Evolutionary conservation across 2,888 invertebrate genomes (phyloP).

Genomic region (Acanthosoma haemorrhoidale): DNA sequence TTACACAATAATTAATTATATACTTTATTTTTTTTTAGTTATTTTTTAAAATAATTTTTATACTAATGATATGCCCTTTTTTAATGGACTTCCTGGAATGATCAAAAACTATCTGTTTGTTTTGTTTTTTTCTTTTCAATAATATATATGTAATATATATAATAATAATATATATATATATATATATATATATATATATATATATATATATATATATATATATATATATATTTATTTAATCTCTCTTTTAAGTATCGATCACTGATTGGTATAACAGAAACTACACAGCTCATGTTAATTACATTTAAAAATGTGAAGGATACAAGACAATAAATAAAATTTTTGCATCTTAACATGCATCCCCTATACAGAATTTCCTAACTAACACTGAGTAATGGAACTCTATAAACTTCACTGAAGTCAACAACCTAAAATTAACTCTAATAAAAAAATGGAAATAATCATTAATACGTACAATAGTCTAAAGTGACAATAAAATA

Average conservation of each 20-base stretch:
- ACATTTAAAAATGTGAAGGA: constrained; percentile 17
- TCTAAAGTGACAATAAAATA: background rate
- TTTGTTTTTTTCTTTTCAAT: background rate
- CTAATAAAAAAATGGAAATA: background rate
- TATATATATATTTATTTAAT: background rate
- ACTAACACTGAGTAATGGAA: background rate
- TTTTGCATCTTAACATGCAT: background rate
- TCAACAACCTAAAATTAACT: constrained; percentile 24
- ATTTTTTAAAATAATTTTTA: background rate
- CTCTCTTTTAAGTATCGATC: background rate
- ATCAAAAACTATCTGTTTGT: constrained; percentile 19
- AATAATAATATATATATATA: too few relatives aligned
- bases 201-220: too few relatives aligned
- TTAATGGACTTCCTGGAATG: constrained; percentile 15
- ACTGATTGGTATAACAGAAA: background rate
- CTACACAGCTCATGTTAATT: constrained; percentile 23
- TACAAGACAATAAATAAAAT: background rate
- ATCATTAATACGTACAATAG: background rate
- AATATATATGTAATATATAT: too few relatives aligned
- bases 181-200: too few relatives aligned
- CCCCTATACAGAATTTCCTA: background rate
- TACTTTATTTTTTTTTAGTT: background rate
- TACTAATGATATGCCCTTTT: constrained; percentile 26
- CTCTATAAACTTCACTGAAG: constrained; percentile 26
- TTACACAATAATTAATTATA: background rate